These are phyloP conservation scores for Oxyruncus cristatus DNA, from an alignment of 2,113 vertebrate genomes.

Conservation along the genomic window DNA sequence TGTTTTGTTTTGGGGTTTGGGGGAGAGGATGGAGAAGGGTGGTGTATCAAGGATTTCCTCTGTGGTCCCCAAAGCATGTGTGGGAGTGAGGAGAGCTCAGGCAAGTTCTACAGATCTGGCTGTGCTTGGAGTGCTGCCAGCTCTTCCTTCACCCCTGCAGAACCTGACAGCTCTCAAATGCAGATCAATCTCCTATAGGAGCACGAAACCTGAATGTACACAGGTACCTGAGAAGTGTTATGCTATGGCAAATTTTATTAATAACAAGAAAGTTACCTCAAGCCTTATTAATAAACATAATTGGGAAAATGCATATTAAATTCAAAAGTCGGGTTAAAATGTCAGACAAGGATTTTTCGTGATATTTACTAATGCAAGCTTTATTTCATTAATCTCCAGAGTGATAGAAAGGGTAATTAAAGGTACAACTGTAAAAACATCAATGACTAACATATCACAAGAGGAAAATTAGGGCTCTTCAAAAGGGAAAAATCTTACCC, in stretches of 20 bases:
- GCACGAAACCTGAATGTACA: background rate
- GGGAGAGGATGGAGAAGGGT: background rate
- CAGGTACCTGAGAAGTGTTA: background rate
- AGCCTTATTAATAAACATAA: background rate
- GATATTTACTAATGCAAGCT: background rate
- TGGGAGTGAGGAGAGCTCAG: background rate
- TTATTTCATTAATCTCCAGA: background rate
- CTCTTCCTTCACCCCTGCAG: background rate
- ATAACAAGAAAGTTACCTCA: background rate
- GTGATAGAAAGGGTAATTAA: background rate
- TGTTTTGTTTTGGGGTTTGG: background rate
- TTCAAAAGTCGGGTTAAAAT: background rate
- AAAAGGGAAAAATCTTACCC: background rate
- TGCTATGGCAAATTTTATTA: background rate
- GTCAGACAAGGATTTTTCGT: background rate
- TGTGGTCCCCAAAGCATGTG: accelerated
- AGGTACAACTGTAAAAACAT: background rate
- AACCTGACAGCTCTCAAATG: background rate
- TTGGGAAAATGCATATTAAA: background rate
- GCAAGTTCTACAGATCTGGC: background rate
- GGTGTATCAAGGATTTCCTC: accelerated
- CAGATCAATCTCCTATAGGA: background rate
- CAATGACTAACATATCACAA: background rate
- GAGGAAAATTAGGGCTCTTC: background rate
- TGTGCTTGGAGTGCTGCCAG: background rate